Evolutionary conservation across 2,888 invertebrate genomes (phyloP).

Genomic region (Archips xylosteana): DNA sequence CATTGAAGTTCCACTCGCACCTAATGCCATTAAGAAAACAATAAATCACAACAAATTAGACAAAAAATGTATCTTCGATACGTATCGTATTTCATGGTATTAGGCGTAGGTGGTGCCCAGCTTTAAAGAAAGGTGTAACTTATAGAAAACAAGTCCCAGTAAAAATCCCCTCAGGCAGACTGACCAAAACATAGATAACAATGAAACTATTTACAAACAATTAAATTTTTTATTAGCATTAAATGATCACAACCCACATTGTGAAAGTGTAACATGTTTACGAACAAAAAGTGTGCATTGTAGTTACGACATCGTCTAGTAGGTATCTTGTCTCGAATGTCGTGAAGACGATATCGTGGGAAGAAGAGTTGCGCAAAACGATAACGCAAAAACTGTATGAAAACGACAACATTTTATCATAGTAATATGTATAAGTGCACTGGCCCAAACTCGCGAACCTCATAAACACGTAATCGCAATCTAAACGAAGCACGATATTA

Average conservation of each 20-base stretch:
- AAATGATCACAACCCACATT: constrained; percentile 30
- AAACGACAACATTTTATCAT: constrained; percentile 12
- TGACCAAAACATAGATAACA: constrained; percentile 14
- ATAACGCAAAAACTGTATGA: constrained; percentile 27
- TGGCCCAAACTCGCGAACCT: not conserved
- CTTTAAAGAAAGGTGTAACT: not conserved
- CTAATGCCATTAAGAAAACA: no score
- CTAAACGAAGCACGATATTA: constrained; percentile 3
- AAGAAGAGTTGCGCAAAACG: constrained; percentile 35
- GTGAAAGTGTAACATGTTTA: constrained; percentile 33
- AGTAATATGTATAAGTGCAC: not conserved
- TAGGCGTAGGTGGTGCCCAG: no score
- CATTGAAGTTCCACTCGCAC: no score
- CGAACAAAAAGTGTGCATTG: constrained; percentile 29
- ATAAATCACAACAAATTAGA: no score
- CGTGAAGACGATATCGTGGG: constrained; percentile 41
- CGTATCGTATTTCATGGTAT: not conserved
- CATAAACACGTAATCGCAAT: not conserved
- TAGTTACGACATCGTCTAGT: constrained; percentile 29
- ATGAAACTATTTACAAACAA: constrained; percentile 3
- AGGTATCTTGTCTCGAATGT: constrained; percentile 32
- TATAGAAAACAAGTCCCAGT: not conserved
- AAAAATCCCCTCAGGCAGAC: not conserved
- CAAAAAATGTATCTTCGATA: not conserved
- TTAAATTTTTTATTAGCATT: constrained; percentile 12